Conservation (phyloP, 1,140 invertebrate species). For the Leptonema lineaticorne region DNA sequence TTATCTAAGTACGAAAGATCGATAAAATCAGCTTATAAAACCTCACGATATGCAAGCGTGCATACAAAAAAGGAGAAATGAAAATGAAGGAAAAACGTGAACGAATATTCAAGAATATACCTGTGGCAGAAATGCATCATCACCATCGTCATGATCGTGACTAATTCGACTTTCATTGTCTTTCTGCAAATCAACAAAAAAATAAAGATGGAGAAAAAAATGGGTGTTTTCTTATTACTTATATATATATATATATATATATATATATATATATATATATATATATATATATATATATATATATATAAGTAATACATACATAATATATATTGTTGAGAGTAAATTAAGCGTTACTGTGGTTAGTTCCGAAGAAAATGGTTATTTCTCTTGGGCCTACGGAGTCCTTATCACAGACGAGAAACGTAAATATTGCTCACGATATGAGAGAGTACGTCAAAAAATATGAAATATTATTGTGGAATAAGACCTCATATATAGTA, state of each 20-base stretch:
- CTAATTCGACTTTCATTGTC: neutral
- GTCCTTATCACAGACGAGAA: slow-evolving; percentile 3
- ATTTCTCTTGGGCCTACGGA: neutral
- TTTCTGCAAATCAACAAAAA: neutral
- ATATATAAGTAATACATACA: neutral
- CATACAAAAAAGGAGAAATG: neutral
- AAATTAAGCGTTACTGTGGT: neutral
- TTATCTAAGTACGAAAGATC: slow-evolving; percentile 2
- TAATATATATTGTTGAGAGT: neutral
- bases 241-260: no score
- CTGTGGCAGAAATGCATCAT: slow-evolving; percentile 1
- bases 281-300: no score
- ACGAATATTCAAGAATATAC: neutral
- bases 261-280: no score
- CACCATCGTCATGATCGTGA: no score
- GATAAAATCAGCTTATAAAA: no score
- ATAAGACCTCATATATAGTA: neutral
- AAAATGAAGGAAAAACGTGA: neutral
- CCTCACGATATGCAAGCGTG: neutral
- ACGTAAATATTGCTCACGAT: slow-evolving; percentile 6
- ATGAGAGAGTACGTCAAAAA: neutral
- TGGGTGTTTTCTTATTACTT: no score
- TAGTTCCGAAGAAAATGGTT: neutral
- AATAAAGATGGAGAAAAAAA: no score
- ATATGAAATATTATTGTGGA: no score